These are phyloP conservation scores for Chalcosyrphus nemorum DNA, from an alignment of 2,888 invertebrate genomes.

Conservation along the genomic window DNA sequence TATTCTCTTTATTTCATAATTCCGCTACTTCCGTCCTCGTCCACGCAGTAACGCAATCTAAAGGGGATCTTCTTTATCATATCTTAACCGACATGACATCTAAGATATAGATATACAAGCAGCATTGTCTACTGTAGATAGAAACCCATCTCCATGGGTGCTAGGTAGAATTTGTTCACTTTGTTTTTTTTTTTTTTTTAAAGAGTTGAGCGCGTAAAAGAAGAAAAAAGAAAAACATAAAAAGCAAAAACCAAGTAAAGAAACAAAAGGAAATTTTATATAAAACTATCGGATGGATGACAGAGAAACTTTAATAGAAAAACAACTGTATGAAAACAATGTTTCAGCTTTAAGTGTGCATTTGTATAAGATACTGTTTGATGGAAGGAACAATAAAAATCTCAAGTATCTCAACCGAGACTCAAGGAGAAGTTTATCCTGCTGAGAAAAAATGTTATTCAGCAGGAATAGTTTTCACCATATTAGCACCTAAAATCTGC, in stretches of 20 bases:
- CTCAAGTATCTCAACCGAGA: no score
- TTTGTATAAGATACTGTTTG: background rate
- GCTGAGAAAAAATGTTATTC: no score
- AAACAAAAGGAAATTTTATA: background rate
- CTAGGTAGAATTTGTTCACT: background rate
- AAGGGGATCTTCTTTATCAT: background rate
- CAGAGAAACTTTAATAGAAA: background rate
- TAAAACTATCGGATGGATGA: background rate
- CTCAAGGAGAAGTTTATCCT: background rate
- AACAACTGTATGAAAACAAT: background rate
- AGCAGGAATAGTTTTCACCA: no score
- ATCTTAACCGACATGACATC: background rate
- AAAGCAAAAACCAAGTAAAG: background rate
- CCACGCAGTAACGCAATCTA: constrained; percentile 11
- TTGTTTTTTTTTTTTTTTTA: background rate
- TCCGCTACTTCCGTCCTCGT: background rate
- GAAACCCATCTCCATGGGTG: background rate
- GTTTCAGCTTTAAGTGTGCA: background rate
- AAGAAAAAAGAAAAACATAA: background rate
- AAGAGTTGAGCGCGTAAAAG: no score
- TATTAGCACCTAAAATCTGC: no score
- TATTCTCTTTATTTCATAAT: constrained; percentile 35
- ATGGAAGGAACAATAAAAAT: no score
- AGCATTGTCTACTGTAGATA: background rate
- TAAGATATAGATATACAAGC: background rate